Evolutionary conservation across 2,888 invertebrate species (phyloP).

Genomic region (Drosophila subsilvestris): DNA sequence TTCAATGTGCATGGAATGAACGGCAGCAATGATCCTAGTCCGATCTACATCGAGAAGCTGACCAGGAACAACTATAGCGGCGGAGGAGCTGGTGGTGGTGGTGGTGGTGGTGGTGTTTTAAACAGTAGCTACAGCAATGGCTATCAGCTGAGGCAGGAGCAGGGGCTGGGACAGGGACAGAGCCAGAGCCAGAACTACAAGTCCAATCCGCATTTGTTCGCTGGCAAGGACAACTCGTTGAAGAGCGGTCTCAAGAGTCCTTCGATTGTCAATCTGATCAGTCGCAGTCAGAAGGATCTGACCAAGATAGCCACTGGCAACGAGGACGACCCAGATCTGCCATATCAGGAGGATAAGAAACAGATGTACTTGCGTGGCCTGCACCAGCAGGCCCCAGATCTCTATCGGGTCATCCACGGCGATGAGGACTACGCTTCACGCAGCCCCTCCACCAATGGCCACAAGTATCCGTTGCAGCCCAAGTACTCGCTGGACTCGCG

Average conservation of each 20-base stretch:
- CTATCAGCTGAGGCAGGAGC: constrained; percentile 59
- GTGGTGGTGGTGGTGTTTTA: background rate
- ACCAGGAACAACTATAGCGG: constrained; percentile 78
- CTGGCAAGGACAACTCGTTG: constrained; percentile 76
- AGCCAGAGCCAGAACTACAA: constrained; percentile 86
- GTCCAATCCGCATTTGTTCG: constrained; percentile 90
- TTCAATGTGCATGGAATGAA: constrained; percentile 91
- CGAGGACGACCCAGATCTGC: constrained; percentile 57
- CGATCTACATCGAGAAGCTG: constrained; percentile 83
- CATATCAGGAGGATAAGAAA: constrained; percentile 85
- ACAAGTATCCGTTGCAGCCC: constrained; percentile 72
- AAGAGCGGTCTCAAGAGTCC: constrained; percentile 89
- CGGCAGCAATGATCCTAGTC: constrained; percentile 85
- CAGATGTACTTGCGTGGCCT: constrained; percentile 89
- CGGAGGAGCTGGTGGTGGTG: background rate
- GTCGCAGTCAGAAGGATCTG: constrained; percentile 92
- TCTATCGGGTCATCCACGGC: constrained; percentile 89
- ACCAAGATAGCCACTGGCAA: constrained; percentile 85
- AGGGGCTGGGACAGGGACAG: constrained; percentile 29
- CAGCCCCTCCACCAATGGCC: constrained; percentile 22
- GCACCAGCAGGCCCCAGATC: constrained; percentile 89
- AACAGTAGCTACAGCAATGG: constrained; percentile 41
- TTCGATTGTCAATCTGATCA: constrained; percentile 93
- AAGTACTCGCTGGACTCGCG: constrained; percentile 83
- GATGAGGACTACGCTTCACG: constrained; percentile 84